These are phyloP conservation scores for Phenganax stokvisi DNA, from an alignment of 92 coral and sea anemone genomes.

Conservation along the genomic window DNA sequence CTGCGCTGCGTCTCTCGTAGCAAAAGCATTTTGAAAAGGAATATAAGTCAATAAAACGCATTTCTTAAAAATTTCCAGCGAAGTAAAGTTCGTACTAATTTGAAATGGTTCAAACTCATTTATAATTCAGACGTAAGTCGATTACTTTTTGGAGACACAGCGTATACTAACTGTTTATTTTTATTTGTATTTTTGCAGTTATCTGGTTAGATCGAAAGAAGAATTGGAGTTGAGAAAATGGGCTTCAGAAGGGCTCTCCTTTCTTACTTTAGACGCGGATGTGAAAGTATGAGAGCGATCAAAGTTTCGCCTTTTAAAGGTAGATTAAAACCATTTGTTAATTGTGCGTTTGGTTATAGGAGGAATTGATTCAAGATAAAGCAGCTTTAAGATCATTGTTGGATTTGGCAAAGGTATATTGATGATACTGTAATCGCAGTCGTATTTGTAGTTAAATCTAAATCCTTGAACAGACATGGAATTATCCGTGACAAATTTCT, in stretches of 20 bases:
- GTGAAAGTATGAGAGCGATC: slow-evolving; percentile 60
- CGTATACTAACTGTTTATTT: background rate
- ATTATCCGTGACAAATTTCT: too few relatives aligned
- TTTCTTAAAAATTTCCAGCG: too few relatives aligned
- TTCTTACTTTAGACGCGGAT: slow-evolving; percentile 87
- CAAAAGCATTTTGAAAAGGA: too few relatives aligned
- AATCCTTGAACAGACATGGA: too few relatives aligned
- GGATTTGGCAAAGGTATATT: slow-evolving; percentile 60
- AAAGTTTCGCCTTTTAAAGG: background rate
- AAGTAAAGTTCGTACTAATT: too few relatives aligned
- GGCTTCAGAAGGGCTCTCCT: slow-evolving; percentile 93
- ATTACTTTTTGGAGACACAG: background rate
- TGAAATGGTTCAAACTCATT: too few relatives aligned
- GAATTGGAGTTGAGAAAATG: slow-evolving; percentile 84
- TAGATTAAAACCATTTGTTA: background rate
- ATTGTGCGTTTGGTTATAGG: slow-evolving; percentile 22
- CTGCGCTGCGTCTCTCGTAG: too few relatives aligned
- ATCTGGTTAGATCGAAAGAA: slow-evolving; percentile 65
- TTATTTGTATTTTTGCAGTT: slow-evolving; percentile 44
- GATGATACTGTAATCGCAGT: background rate
- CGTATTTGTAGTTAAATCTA: too few relatives aligned
- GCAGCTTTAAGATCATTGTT: slow-evolving; percentile 71
- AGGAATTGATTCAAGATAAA: slow-evolving; percentile 66
- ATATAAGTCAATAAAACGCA: too few relatives aligned
- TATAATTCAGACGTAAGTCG: too few relatives aligned